Conservation (phyloP, 2,888 invertebrate species). For the Chloroclystis v-ata region DNA sequence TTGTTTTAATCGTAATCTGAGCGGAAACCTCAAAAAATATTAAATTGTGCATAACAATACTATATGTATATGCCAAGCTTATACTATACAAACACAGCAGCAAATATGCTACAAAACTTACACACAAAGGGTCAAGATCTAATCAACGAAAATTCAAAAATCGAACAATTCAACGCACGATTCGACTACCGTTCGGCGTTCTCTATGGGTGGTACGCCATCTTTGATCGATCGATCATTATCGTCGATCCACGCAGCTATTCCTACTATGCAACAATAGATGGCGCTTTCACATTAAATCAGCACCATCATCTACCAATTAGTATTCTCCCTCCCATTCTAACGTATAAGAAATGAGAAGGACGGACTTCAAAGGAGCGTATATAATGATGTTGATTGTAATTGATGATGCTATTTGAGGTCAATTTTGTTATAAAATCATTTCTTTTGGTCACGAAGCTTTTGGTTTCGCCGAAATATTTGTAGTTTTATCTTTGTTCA, state of each 20-base stretch:
- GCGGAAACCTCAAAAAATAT: no score
- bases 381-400: constrained; percentile 72
- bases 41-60: no score
- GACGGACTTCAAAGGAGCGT: constrained; percentile 52
- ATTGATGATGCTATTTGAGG: constrained; percentile 73
- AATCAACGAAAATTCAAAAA: constrained; percentile 42
- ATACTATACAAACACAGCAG: neutral
- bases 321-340: constrained; percentile 44
- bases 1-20: no score
- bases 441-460: constrained; percentile 52
- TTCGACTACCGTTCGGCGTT: constrained; percentile 65
- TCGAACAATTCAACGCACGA: constrained; percentile 48
- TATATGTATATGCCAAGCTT: no score
- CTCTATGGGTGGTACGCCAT: constrained; percentile 67
- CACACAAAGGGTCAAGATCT: constrained; percentile 31
- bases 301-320: constrained; percentile 73
- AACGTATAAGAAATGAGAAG: constrained; percentile 30
- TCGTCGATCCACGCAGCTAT: constrained; percentile 68
- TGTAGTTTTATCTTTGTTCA: neutral
- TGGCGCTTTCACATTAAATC: constrained; percentile 70
- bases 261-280: constrained; percentile 75
- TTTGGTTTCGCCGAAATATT: neutral
- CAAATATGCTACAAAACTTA: constrained; percentile 1
- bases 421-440: constrained; percentile 54
- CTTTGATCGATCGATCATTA: constrained; percentile 74